These are phyloP conservation scores for Euplagia quadripunctaria DNA, from an alignment of 2,888 invertebrate genomes.

Conservation along the genomic window DNA sequence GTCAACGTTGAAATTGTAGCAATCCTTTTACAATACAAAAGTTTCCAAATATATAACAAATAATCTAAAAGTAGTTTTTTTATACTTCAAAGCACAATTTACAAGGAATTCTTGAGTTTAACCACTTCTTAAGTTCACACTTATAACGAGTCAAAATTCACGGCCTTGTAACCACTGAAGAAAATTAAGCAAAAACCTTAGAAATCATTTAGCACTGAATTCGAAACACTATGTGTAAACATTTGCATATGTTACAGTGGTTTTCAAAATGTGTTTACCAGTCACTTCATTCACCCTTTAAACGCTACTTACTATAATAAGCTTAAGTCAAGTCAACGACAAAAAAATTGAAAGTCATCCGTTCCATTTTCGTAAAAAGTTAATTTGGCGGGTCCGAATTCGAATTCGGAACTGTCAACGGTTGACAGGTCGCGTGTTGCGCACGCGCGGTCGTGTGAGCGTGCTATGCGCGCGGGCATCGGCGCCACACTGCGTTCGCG, in stretches of 20 bases:
- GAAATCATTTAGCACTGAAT: slow-evolving; percentile 81
- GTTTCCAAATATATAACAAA: slow-evolving; percentile 45
- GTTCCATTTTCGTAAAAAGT: slow-evolving; percentile 71
- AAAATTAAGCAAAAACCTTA: slow-evolving; percentile 77
- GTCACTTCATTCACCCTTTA: slow-evolving; percentile 55
- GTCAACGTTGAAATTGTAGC: slow-evolving; percentile 32
- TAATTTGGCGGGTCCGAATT: slow-evolving; percentile 61
- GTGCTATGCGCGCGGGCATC: slow-evolving; percentile 84
- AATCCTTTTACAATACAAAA: slow-evolving; percentile 52
- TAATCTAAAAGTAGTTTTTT: slow-evolving; percentile 32
- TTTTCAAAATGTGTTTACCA: slow-evolving; percentile 33
- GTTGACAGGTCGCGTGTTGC: slow-evolving; percentile 73
- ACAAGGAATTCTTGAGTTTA: slow-evolving; percentile 64
- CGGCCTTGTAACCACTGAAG: slow-evolving; percentile 81
- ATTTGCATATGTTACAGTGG: slow-evolving; percentile 46
- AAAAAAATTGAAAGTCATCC: slow-evolving; percentile 65
- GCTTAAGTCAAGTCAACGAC: slow-evolving; percentile 63
- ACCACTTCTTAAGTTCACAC: slow-evolving; percentile 76
- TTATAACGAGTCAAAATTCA: slow-evolving; percentile 75
- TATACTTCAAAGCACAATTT: slow-evolving; percentile 57
- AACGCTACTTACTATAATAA: slow-evolving; percentile 32
- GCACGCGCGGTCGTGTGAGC: slow-evolving; percentile 78
- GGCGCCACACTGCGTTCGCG: slow-evolving; percentile 86
- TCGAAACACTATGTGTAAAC: slow-evolving; percentile 71
- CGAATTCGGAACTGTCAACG: slow-evolving; percentile 72